Evolutionary conservation across 2,113 vertebrate species (phyloP), one percentile per base, ranked within the genome.

Genomic region (Zonotrichia leucophrys): DNA sequence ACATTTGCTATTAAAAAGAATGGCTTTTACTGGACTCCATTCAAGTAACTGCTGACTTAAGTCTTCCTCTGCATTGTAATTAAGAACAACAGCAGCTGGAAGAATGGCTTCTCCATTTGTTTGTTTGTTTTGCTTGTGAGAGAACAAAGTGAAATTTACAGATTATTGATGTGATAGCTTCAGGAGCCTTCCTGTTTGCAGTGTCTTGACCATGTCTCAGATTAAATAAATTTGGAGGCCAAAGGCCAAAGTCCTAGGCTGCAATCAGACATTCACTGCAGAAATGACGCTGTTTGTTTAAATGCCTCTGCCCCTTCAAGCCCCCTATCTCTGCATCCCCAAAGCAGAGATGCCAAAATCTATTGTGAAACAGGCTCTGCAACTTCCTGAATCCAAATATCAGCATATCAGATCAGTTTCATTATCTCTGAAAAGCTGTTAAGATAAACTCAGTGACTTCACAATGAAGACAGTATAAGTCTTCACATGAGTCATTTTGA

Each of bases 121-220:
- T 92, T 90, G 72, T 88, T 93, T 90, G 37, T 2, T 2, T 73
- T 64, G 37, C n/a, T 78, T 77, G 47, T 78, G 73, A 72, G 62
- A 78, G 47, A 92, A 68, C 76, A 89, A 93, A 94, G 60, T 60
- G 35, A 83, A 96, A 96, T 90, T 78, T 56, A 25, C 30, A 49
- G 25, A 67, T 93, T 90, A 83, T 52, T 89, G 60, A 94, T 78
- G 68, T 75, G 68, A 56, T 92, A 81, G 11, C n/a, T 86, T 83
- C 55, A 73, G 64, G 69, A 88, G 25, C 63, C 60, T 93, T 94
- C 60, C 72, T 96, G 64, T 94, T 92, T 92, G 83, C 56, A 35
- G 33, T 37, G 31, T 80, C 46, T 83, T 83, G 20, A 47, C 41
- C 1, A 0, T 67, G 33, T 72, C 79, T 90, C 60, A 49, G 47